These are phyloP conservation scores for Pelodytes ibericus DNA, from an alignment of 2,797 vertebrate genomes.

Conservation along the genomic window DNA sequence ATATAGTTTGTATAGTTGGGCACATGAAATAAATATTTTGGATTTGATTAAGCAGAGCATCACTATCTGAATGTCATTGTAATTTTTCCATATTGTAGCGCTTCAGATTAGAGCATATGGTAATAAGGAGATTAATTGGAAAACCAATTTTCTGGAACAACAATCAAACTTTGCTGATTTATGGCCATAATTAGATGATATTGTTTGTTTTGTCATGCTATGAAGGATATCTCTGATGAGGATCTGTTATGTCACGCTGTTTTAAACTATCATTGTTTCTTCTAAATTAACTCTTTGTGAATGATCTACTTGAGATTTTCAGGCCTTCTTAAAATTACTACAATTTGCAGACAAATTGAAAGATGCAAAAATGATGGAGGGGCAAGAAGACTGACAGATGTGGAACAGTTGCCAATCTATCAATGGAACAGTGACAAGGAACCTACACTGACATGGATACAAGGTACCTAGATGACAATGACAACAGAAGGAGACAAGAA, in stretches of 20 bases:
- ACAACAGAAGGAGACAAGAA: too few relatives aligned
- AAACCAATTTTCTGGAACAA: constrained; percentile 61
- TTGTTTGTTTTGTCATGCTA: constrained; percentile 55
- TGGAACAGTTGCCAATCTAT: neutral
- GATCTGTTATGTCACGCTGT: constrained; percentile 41
- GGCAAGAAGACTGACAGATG: neutral
- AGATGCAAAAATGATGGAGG: neutral
- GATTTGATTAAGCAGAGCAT: constrained; percentile 67
- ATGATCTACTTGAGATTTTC: neutral
- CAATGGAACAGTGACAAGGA: neutral
- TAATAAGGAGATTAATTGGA: constrained; percentile 64
- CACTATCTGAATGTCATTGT: constrained; percentile 69
- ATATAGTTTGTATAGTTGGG: constrained; percentile 62
- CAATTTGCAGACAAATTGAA: neutral
- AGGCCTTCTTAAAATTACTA: neutral
- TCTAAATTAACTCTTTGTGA: constrained; percentile 39
- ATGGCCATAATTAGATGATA: constrained; percentile 63
- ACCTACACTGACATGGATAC: neutral
- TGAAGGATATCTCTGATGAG: constrained; percentile 46
- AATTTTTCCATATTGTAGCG: constrained; percentile 59
- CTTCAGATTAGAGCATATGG: constrained; percentile 72
- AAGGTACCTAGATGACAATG: too few relatives aligned
- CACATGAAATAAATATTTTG: constrained; percentile 69
- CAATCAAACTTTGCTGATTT: constrained; percentile 64
- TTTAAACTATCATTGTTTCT: constrained; percentile 19